Conservation (phyloP, 1,140 invertebrate species). For the Gonatopus flavifemur region DNA sequence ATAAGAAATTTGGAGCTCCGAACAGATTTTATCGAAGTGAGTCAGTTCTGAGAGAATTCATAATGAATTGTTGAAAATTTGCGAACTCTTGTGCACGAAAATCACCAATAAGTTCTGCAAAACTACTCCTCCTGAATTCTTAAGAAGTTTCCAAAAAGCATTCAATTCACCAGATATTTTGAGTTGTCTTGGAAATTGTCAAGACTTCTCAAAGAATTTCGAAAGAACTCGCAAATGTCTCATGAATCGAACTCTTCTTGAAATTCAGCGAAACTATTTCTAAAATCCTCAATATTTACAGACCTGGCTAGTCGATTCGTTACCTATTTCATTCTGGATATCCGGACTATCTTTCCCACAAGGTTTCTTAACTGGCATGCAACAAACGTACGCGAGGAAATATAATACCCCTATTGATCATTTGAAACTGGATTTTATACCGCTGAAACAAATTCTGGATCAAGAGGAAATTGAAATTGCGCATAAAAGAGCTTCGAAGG, state of each 20-base stretch:
- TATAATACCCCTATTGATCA: conserved; percentile 84
- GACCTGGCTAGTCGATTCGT: conserved; percentile 72
- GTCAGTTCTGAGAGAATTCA: conserved; percentile 4
- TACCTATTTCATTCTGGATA: conserved; percentile 83
- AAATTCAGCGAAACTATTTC: not conserved
- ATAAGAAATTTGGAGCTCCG: conserved; percentile 76
- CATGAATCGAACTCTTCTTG: too few relatives aligned
- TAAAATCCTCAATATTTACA: conserved; percentile 34
- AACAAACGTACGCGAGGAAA: conserved; percentile 83
- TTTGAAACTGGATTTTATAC: conserved; percentile 75
- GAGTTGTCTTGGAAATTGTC: too few relatives aligned
- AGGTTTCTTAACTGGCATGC: conserved; percentile 83
- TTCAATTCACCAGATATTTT: not conserved
- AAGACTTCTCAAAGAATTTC: too few relatives aligned
- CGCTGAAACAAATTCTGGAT: conserved; percentile 61
- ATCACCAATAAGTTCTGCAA: too few relatives aligned
- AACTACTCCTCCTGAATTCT: too few relatives aligned
- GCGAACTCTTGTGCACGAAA: too few relatives aligned
- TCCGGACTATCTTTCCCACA: conserved; percentile 91
- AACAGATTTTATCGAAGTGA: conserved; percentile 74
- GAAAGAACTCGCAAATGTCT: too few relatives aligned
- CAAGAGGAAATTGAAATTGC: conserved; percentile 68
- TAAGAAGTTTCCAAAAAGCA: not conserved
- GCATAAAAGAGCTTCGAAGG: conserved; percentile 49
- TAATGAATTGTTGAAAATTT: too few relatives aligned